Conservation (phyloP, 2,888 invertebrate genomes). For the Hipparchia sbordonii region DNA sequence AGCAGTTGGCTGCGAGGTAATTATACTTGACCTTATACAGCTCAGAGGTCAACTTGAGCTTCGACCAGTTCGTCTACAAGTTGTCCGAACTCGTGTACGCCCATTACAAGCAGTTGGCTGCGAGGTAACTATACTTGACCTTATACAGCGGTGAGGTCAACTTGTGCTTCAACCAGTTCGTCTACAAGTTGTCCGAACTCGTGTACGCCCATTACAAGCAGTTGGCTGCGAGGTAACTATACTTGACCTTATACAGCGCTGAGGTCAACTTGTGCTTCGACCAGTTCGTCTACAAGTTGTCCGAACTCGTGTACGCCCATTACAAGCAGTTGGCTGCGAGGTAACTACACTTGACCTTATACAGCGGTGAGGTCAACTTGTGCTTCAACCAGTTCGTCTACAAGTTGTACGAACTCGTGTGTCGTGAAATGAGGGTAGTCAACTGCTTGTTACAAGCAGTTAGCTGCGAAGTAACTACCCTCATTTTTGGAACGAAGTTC, state of each 20-base stretch:
- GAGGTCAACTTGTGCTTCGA: no score
- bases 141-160: no score
- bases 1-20: slow-evolving; percentile 95
- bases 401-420: slow-evolving; percentile 97
- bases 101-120: slow-evolving; percentile 98
- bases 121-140: slow-evolving; percentile 81
- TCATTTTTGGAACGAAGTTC: no score
- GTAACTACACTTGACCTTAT: no score
- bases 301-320: no score
- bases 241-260: no score
- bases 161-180: slow-evolving; percentile 89
- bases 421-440: no score
- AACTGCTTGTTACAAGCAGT: slow-evolving; percentile 98
- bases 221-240: slow-evolving; percentile 90
- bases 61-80: slow-evolving; percentile 99
- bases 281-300: no score
- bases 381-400: slow-evolving; percentile 99
- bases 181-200: slow-evolving; percentile 98
- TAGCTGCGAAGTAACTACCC: slow-evolving; percentile 89
- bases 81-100: slow-evolving; percentile 98
- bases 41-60: no score
- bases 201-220: slow-evolving; percentile 99
- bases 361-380: slow-evolving; percentile 92
- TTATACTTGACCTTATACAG: no score
- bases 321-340: no score